phyloP scores from a whole-genome alignment of 37 sponge, comb jelly and placozoan species.

The Ephydatia muelleri region DNA sequence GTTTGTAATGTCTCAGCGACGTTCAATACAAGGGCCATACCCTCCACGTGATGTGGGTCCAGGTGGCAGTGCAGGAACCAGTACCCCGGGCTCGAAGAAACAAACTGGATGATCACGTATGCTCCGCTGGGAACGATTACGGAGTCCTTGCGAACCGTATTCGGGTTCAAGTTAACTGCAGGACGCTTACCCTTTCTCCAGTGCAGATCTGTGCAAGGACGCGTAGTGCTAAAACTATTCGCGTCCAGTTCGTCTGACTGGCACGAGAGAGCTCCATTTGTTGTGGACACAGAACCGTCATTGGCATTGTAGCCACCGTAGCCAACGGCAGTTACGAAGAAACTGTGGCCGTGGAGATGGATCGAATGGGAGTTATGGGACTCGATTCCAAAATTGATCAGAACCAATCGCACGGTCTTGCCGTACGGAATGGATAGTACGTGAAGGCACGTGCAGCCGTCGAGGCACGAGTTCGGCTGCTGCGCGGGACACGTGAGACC shows the following conservation, averaged over 20 bases:
- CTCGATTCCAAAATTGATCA: slow-evolving; percentile 9
- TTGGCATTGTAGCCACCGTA: slow-evolving; percentile 54
- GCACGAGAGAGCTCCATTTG: slow-evolving; percentile 12
- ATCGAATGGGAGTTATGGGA: slow-evolving; percentile 61
- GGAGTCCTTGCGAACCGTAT: slow-evolving; percentile 59
- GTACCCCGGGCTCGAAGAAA: slow-evolving; percentile 63
- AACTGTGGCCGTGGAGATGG: slow-evolving; percentile 76
- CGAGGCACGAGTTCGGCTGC: background rate
- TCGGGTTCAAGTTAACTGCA: background rate
- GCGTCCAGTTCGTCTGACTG: slow-evolving; percentile 13
- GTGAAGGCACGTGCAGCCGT: slow-evolving; percentile 30
- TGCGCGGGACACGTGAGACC: background rate
- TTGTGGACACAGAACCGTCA: slow-evolving; percentile 5
- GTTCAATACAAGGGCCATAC: slow-evolving; percentile 62
- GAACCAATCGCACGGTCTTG: slow-evolving; percentile 40
- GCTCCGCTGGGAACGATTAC: slow-evolving; percentile 77
- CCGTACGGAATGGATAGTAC: background rate
- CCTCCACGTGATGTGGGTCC: slow-evolving; percentile 61
- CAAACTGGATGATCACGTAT: slow-evolving; percentile 65
- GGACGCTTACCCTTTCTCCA: too few species aligned
- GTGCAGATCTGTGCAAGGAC: too few species aligned
- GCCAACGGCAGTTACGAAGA: slow-evolving; percentile 61
- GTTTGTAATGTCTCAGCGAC: slow-evolving; percentile 23
- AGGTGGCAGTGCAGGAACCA: slow-evolving; percentile 89
- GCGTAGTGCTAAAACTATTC: background rate